Conservation (phyloP, 2,888 invertebrate species). For the Actias luna region DNA sequence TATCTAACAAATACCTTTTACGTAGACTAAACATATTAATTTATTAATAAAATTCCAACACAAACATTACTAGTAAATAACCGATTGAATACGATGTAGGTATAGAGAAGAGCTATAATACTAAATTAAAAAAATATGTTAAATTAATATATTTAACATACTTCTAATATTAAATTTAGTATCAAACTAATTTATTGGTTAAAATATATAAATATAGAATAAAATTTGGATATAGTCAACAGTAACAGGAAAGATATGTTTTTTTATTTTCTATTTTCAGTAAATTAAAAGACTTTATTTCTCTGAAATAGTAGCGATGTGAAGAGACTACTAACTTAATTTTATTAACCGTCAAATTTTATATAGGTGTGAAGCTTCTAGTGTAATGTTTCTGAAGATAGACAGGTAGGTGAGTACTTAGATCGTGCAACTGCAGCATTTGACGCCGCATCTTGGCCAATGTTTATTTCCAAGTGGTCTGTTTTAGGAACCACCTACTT, state of each 20-base stretch:
- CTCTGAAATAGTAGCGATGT: neutral
- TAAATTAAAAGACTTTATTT: neutral
- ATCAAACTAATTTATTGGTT: neutral
- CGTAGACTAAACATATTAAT: neutral
- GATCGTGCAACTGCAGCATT: slow-evolving; percentile 37
- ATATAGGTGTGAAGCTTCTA: neutral
- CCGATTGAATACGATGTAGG: neutral
- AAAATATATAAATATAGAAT: neutral
- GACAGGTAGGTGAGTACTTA: neutral
- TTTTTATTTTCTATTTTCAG: neutral
- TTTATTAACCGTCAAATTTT: neutral
- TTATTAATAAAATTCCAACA: neutral
- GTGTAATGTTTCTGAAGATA: neutral
- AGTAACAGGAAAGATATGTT: neutral
- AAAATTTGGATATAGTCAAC: neutral
- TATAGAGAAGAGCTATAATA: slow-evolving; percentile 1
- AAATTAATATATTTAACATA: neutral
- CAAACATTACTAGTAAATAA: neutral
- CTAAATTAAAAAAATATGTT: neutral
- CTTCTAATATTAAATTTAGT: neutral
- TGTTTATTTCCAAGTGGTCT: slow-evolving; percentile 53
- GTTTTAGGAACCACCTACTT: slow-evolving; percentile 62
- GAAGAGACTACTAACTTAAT: neutral
- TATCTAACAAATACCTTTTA: neutral
- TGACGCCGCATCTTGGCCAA: slow-evolving; percentile 40